Percentiles rank a stretch among this genome's conserved stretches.
Evolutionary conservation across 2,888 invertebrate genomes (phyloP).

Genomic region (Brachypalpus laphriformis): DNA sequence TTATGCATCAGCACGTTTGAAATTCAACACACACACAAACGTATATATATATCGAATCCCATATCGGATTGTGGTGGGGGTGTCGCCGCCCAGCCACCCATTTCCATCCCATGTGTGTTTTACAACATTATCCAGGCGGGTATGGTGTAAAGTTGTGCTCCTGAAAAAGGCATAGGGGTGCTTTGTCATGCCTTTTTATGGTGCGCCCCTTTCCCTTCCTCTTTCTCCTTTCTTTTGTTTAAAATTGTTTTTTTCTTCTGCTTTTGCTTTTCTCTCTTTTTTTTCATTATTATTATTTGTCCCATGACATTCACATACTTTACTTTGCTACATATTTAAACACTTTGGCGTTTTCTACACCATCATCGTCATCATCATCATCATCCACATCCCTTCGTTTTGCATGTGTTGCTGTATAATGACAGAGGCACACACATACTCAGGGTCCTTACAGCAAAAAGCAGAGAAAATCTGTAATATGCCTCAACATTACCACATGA

Average conservation of each 20-base stretch:
- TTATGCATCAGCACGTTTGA: slow-evolving; percentile 74
- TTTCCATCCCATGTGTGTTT: slow-evolving; percentile 50
- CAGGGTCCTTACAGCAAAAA: slow-evolving; percentile 68
- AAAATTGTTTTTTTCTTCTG: slow-evolving; percentile 46
- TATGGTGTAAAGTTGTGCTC: slow-evolving; percentile 21
- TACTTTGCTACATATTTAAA: slow-evolving; percentile 66
- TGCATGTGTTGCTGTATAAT: slow-evolving; percentile 35
- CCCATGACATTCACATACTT: slow-evolving; percentile 74
- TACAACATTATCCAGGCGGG: slow-evolving; percentile 51
- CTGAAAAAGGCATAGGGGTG: slow-evolving; percentile 60
- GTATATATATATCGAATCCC: not conserved
- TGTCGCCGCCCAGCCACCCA: not conserved
- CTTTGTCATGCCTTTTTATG: slow-evolving; percentile 70
- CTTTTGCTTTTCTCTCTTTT: slow-evolving; percentile 18
- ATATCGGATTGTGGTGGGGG: slow-evolving; percentile 14
- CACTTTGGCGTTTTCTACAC: slow-evolving; percentile 52
- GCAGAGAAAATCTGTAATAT: slow-evolving; percentile 67
- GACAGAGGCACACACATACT: slow-evolving; percentile 29
- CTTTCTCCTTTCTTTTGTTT: slow-evolving; percentile 45
- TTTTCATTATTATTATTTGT: slow-evolving; percentile 72
- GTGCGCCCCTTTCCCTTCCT: not conserved
- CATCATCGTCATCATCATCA: slow-evolving; percentile 42
- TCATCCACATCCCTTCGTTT: slow-evolving; percentile 33
- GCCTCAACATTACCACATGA: slow-evolving; percentile 73
- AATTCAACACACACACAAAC: slow-evolving; percentile 52